Evolutionary conservation across 2,888 invertebrate genomes (phyloP), one percentile per base, ranked within the genome.

Genomic region (Drosophila neutralis): DNA sequence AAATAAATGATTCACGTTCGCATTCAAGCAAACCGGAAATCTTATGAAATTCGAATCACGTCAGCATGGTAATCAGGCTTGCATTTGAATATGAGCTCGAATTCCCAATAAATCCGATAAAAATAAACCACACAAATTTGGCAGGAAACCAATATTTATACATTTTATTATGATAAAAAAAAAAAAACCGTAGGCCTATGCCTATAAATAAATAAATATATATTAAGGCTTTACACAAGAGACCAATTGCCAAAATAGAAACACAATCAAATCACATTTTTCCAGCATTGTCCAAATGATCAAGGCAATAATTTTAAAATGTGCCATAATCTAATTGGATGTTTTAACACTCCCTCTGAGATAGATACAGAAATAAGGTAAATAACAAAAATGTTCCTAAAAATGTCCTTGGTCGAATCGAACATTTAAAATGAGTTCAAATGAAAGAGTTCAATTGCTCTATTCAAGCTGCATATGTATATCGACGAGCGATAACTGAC

Each of bases 1-100:
- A 51, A 60, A 38, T 52, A 45, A 65, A 45, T 69, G 21, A 52
- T 45, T 48, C 13, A 24, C 57, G 52, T 52, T 45, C 6, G 33
- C 21, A 42, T 42, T 42, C 42, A 38, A 45, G 33, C 11, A 51
- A 36, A 45, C 31, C 24, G 27, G 21, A 40, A 54, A 38, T 11
- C 31, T 33, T 45, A 4, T 51, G 2, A 18, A 8, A 36, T 29
- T 40, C 36, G 27, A 31, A 35, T 31, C 31, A 58, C 15, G 27
- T 38, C 57, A 38, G 38, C 18, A 38, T 18, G 11, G 3, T 54
- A 27, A 36, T 24, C 54, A 27, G 24, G 10, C 10, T 35, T 54
- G 53, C 18, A 36, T 24, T 24, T 53, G 35, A 35, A 13, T 21
- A 5, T 21, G 5, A 24, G n/a, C 10, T 53, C 18, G 10, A 21